These are phyloP conservation scores for Cancer borealis DNA, from an alignment of 2,888 invertebrate species.

Conservation along the genomic window DNA sequence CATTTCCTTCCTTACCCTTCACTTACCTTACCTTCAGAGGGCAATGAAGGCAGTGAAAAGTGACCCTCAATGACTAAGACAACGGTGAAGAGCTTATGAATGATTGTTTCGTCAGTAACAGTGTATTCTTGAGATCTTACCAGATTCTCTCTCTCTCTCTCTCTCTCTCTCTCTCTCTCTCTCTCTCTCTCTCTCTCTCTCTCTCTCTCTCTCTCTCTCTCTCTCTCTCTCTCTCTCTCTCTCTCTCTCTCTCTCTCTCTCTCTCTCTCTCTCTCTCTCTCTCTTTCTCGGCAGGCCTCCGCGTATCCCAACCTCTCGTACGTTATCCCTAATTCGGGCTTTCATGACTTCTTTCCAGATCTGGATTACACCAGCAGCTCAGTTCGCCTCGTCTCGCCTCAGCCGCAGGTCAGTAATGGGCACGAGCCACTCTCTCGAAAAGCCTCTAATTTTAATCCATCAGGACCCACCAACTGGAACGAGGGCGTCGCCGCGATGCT, in stretches of 20 bases:
- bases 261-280: not conserved
- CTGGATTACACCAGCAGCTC: conserved; percentile 36
- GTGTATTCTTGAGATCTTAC: not conserved
- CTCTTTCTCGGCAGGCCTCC: not conserved
- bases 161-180: conserved; percentile 36
- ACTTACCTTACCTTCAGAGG: not conserved
- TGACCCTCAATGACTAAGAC: not conserved
- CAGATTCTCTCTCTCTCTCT: not conserved
- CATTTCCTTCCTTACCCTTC: not conserved
- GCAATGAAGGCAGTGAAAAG: not conserved
- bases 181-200: not conserved
- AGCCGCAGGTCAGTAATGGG: not conserved
- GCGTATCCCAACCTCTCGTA: not conserved
- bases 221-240: conserved; percentile 45
- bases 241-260: conserved; percentile 43
- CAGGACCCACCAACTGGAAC: conserved; percentile 55
- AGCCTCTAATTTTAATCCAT: conserved; percentile 63
- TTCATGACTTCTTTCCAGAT: conserved; percentile 20
- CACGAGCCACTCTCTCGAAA: conserved; percentile 50
- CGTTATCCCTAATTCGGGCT: not conserved
- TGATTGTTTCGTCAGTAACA: not conserved
- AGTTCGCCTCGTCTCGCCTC: conserved; percentile 4
- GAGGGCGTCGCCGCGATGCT: conserved; percentile 50
- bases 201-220: conserved; percentile 40
- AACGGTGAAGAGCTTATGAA: not conserved